Conservation (phyloP, 2,888 invertebrate genomes). For the Clistopyga incitator region DNA sequence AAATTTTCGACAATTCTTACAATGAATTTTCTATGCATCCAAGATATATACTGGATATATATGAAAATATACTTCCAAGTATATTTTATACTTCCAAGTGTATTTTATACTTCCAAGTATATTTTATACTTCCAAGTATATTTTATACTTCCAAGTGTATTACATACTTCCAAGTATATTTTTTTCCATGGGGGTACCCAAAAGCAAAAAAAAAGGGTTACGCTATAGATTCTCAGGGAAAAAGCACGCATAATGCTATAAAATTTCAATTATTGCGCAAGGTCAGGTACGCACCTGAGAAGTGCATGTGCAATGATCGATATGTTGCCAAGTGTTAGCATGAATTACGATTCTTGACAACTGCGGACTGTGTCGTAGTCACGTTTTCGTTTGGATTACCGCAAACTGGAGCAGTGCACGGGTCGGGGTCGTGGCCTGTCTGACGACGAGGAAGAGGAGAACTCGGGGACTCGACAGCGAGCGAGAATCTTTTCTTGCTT, state of each 20-base stretch:
- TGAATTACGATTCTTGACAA: background rate
- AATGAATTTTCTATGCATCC: too few relatives aligned
- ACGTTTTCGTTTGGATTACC: slow-evolving; percentile 25
- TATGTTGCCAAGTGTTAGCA: background rate
- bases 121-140: too few relatives aligned
- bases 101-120: too few relatives aligned
- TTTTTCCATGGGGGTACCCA: too few relatives aligned
- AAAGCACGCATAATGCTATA: background rate
- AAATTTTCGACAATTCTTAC: too few relatives aligned
- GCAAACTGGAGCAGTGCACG: slow-evolving; percentile 16
- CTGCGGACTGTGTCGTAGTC: background rate
- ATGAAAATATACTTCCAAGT: too few relatives aligned
- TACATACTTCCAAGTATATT: too few relatives aligned
- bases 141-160: too few relatives aligned
- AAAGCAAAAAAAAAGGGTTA: background rate
- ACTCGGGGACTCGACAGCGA: background rate
- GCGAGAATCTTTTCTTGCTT: slow-evolving; percentile 1
- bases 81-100: too few relatives aligned
- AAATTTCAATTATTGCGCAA: background rate
- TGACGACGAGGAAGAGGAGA: slow-evolving; percentile 28
- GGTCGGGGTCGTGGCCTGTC: slow-evolving; percentile 50
- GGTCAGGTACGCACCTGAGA: slow-evolving; percentile 31
- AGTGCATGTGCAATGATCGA: background rate
- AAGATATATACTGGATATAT: too few relatives aligned
- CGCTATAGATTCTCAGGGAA: background rate